Base-by-base conservation (phyloP, 2,113 vertebrate genomes). In the Pluvialis apricaria region DNA sequence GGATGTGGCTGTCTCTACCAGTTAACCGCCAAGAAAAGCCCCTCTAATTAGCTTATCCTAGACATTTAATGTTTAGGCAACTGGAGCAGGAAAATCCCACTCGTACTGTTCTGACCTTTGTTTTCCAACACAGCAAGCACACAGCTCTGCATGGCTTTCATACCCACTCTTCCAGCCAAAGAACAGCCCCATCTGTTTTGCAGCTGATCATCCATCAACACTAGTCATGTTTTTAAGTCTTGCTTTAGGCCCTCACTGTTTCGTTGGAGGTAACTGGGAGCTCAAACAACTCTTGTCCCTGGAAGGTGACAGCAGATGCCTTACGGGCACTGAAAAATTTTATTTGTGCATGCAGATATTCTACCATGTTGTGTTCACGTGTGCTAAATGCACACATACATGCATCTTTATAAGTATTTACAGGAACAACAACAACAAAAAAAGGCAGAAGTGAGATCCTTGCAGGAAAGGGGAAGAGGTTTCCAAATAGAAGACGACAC, bases 41-140 rank as follows among this genome's bases (percentile, higher is more conserved):
- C 86, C 68, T 78, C 64, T 92, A 96, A 96, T 95, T 15, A 96
- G 94, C 60, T 95, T n/a, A 96, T 75, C 91, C 92, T n/a, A 88
- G 76, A 73, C 88, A 44, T 2, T 13, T 20, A 58, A 1, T 13
- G 88, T 51, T 78, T 86, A 84, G 58, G 71, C 88, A 88, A 72
- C 71, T 3, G 49, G 28, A 92, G 80, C 91, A 73, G 94, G 91
- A 87, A 62, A 86, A 84, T 26, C 93, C 94, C 72, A 24, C 83
- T 82, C 1, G 0, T 38, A 28, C 87, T 28, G 55, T 54, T 88
- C 60, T 51, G 84, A 71, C 77, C 77, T 92, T 47, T 64, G 60
- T 71, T 64, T 82, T 16, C 80, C 86, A 92, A 72, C 80, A 19
- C 34, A 17, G 76, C 65, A 24, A 58, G 84, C 2, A 0, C 60